These are phyloP conservation scores for Paratilapia polleni DNA, from an alignment of 2,113 vertebrate genomes.

Conservation along the genomic window DNA sequence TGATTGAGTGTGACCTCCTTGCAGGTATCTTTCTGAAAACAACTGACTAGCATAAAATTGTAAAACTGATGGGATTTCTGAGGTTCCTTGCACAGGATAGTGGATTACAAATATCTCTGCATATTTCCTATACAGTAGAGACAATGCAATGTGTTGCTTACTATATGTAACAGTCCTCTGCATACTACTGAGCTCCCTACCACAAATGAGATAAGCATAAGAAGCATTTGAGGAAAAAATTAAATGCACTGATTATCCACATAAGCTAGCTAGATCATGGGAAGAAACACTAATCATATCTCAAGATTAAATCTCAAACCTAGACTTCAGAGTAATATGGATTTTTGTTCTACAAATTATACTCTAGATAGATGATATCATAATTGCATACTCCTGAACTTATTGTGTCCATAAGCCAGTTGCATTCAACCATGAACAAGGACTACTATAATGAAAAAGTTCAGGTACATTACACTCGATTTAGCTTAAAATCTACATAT, in stretches of 20 bases:
- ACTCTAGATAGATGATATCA: neutral
- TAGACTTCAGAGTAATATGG: neutral
- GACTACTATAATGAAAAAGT: neutral
- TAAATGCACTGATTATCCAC: neutral
- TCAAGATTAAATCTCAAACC: neutral
- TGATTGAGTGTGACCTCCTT: conserved; percentile 12
- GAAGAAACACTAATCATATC: neutral
- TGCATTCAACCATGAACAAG: neutral
- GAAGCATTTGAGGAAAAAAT: neutral
- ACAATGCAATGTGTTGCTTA: neutral
- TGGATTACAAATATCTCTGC: neutral
- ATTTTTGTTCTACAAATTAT: neutral
- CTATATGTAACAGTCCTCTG: neutral
- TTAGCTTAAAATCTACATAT: neutral
- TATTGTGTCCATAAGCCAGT: neutral
- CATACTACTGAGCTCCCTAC: neutral
- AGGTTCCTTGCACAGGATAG: neutral
- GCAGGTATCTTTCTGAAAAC: conserved; percentile 37
- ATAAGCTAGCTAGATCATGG: neutral
- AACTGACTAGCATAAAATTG: conserved; percentile 1
- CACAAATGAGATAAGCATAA: neutral
- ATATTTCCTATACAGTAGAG: neutral
- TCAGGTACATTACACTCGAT: neutral
- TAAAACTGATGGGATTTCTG: neutral
- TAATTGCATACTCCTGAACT: conserved; percentile 1